Base-by-base conservation (phyloP, 2,888 invertebrate genomes). In the Orchestes rusci region DNA sequence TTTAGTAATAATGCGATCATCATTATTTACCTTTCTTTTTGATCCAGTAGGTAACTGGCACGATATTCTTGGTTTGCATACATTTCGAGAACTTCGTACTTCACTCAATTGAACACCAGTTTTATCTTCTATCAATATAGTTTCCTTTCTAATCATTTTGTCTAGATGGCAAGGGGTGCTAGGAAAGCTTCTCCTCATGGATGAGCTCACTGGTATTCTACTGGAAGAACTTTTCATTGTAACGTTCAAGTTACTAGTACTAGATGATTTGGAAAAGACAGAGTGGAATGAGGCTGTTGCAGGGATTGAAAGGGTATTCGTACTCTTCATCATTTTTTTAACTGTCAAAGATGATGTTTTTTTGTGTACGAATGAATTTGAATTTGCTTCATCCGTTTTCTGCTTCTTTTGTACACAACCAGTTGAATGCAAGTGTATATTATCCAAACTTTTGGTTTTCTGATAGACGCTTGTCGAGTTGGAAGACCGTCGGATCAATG, bases 151-250 rank as follows among this genome's bases (percentile, higher is more conserved):
- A 39, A 63, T 62, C 61, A 61, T 52, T 46, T 57, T 52, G 44
- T 65, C 63, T 54, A 69, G 69, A 68, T 65, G 65, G 58, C 61
- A 61, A 45, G 69, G 69, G 68, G 65, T 69, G 57, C 68, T 68
- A 1, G 67, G 67, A 43, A 65, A 66, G 3, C 57, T 54, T 43
- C 62, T 66, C 41, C 59, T 60, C 31, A 68, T 52, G 7, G 51
- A 50, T 1, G 57, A 56, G 43, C 64, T 68, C 0, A 69, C 57
- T 1, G 69, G 69, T 31, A 69, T 69, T 48, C 58, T 62, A 48
- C 66, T 66, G 10, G 19, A 36, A 36, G 51, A 44, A 36, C 52
- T 29, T 16, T 51, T 37, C 49, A 52, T 56, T 44, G 48, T 53
- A 38, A 54, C 48, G 39, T 58, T 61, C 19, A 66, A 56, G 48